Conservation (phyloP, 2,888 invertebrate genomes). For the Ectobius pallidus region DNA sequence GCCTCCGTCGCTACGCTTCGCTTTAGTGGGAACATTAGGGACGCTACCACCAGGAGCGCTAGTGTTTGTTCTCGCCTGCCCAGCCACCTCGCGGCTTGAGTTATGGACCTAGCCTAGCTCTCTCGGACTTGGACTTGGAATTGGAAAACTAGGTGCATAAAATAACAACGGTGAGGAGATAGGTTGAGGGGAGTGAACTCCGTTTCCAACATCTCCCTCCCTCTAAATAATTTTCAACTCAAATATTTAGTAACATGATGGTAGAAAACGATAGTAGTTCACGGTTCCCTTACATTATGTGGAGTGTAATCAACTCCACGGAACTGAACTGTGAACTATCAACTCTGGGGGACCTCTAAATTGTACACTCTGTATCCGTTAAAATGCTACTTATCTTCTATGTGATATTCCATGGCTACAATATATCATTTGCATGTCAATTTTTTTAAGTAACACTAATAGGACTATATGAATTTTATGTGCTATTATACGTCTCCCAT, state of each 20-base stretch:
- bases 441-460: no score
- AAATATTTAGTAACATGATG: constrained; percentile 20
- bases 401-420: no score
- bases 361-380: neutral
- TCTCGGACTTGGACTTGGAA: neutral
- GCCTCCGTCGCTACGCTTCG: neutral
- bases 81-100: neutral
- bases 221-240: constrained; percentile 22
- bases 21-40: constrained; percentile 1
- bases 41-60: neutral
- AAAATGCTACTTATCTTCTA: no score
- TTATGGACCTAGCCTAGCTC: neutral
- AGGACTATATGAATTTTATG: no score
- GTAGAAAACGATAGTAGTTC: constrained; percentile 12
- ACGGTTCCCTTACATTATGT: neutral
- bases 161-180: constrained; percentile 14
- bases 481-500: no score
- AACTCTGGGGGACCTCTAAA: neutral
- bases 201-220: neutral
- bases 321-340: constrained; percentile 3
- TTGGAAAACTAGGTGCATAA: constrained; percentile 10
- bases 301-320: neutral
- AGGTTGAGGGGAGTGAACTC: neutral
- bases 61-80: neutral
- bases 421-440: no score